Evolutionary conservation across 2,888 invertebrate genomes (phyloP), one percentile per base, ranked within the genome.

Genomic region (Cryptus viduatorius): DNA sequence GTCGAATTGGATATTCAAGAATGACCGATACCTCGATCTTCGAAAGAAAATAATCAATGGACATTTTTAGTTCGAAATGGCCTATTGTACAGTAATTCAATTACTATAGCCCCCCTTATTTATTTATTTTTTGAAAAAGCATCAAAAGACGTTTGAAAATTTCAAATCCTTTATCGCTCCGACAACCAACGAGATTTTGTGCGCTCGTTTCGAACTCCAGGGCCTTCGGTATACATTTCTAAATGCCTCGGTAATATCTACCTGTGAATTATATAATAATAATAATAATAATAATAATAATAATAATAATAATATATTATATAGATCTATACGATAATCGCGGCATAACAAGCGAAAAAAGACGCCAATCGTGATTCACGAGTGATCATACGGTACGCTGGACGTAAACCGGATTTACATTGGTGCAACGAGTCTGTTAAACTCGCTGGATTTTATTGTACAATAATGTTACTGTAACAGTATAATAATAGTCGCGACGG

Each of bases 291-390:
- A 53, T 8, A 4, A 50, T 50, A 53, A 53, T 53, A 8, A 53
- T 8, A 19, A 16, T 16, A 10, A 56, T 56, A 19, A 64, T 50
- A 12, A 7, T 16, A 31, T n/a, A 75, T 46, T 42, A 67, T 10
- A 65, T 48, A 80, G 14, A 67, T 64, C 8, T 59, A 48, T 75
- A 46, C 29, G 48, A 79, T 64, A 71, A 79, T 76, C 24, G 44
- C 46, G 83, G 56, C 44, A 64, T 76, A 76, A 59, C 61, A 76
- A 83, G 83, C 83, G 72, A 76, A 72, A 59, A 68, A 82, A 80
- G 80, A 80, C 83, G 76, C 46, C 53, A 76, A 76, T 46, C 61
- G 46, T 37, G 29, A 69, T 79, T 61, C 46, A 42, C 24, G 48
- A 80, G 61, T 72, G 31, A 68, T 61, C 31, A 71, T 61, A 44